A percentile compares a stretch with the other conserved stretches of the same genome.
Evolutionary conservation across 23 tunicate species (phyloP).

Genomic region (Styela clava): DNA sequence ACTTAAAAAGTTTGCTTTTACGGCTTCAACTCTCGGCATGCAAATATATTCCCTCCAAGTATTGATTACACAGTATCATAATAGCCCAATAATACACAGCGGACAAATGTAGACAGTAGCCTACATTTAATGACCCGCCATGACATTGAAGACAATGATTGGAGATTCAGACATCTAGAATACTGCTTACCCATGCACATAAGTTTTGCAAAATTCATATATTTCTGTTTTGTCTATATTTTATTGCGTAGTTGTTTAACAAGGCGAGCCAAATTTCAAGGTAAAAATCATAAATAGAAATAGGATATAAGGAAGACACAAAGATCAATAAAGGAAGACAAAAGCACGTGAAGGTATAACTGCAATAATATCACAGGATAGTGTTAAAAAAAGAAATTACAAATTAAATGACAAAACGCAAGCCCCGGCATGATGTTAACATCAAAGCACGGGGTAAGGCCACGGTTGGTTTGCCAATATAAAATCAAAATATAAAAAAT

Average conservation of each 20-base stretch:
- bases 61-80: too few relatives aligned
- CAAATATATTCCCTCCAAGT: too few relatives aligned
- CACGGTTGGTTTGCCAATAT: conserved; percentile 21
- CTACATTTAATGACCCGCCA: too few relatives aligned
- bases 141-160: too few relatives aligned
- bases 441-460: conserved; percentile 6
- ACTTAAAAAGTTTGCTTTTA: too few relatives aligned
- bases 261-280: neutral
- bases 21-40: too few relatives aligned
- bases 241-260: neutral
- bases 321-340: neutral
- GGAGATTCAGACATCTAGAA: too few relatives aligned
- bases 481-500: neutral
- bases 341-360: neutral
- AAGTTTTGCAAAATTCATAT: too few relatives aligned
- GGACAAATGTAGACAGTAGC: too few relatives aligned
- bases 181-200: too few relatives aligned
- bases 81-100: too few relatives aligned
- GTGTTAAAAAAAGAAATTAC: neutral
- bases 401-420: neutral
- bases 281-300: neutral
- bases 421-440: neutral
- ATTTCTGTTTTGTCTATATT: neutral
- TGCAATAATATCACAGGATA: neutral
- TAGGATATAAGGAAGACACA: neutral